These are phyloP conservation scores for Ectemnius lituratus DNA, from an alignment of 2,888 invertebrate genomes.

Conservation along the genomic window DNA sequence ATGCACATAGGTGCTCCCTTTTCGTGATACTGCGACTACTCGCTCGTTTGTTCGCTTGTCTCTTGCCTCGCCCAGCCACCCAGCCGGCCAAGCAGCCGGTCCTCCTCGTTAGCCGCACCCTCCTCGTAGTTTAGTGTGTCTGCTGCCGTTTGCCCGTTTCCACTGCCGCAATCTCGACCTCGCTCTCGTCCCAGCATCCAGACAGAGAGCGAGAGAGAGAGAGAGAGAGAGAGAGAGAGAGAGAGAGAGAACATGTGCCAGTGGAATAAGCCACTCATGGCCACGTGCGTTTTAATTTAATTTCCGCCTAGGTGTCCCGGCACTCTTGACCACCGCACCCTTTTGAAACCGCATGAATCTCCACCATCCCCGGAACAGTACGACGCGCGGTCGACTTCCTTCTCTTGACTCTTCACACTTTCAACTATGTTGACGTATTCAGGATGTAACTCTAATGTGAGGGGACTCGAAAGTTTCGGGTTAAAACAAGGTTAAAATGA, in stretches of 20 bases:
- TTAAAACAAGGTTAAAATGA: no score
- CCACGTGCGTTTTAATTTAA: conserved; percentile 44
- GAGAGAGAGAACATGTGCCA: not conserved
- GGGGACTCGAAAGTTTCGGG: no score
- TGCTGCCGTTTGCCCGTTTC: not conserved
- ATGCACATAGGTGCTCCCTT: not conserved
- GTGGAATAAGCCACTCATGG: conserved; percentile 6
- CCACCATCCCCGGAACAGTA: not conserved
- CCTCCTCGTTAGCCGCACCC: conserved; percentile 3
- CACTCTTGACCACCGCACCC: conserved; percentile 13
- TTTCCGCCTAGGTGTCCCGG: conserved; percentile 40
- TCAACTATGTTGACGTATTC: no score
- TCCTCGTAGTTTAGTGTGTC: not conserved
- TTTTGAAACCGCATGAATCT: conserved; percentile 29
- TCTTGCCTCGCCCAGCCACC: not conserved
- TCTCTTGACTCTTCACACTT: not conserved
- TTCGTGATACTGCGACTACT: not conserved
- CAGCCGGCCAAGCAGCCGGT: not conserved
- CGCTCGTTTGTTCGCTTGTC: conserved; percentile 6
- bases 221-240: no score
- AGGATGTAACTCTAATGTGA: no score
- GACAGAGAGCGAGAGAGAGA: no score
- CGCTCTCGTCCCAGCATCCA: not conserved
- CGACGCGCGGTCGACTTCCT: not conserved
- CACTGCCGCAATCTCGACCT: not conserved